phyloP scores from a whole-genome alignment of 1,140 invertebrate species.

The Stegodyphus dumicola region DNA sequence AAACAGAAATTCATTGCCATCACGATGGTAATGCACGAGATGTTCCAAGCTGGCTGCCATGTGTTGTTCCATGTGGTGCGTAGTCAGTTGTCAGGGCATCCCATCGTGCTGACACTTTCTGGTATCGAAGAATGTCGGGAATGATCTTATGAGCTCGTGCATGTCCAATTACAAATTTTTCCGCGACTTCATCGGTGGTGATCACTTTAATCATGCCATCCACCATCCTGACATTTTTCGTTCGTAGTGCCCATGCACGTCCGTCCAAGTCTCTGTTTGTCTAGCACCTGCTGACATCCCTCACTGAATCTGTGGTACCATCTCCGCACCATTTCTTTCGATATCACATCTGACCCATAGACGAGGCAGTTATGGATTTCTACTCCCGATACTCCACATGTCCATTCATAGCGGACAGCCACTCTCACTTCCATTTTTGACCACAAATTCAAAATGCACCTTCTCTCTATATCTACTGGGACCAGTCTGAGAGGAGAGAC shows the following conservation, averaged over 20 bases:
- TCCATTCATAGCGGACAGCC: no score
- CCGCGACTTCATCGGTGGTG: background rate
- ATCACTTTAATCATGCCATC: slow-evolving; percentile 15
- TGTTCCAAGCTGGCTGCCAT: background rate
- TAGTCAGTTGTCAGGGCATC: background rate
- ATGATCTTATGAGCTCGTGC: slow-evolving; percentile 12
- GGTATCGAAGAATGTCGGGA: background rate
- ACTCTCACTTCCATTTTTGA: background rate
- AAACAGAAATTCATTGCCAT: slow-evolving; percentile 18
- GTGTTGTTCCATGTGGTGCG: slow-evolving; percentile 1
- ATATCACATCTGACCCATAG: no score
- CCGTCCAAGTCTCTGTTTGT: background rate
- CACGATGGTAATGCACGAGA: slow-evolving; percentile 8
- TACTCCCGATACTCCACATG: no score
- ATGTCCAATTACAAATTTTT: slow-evolving; percentile 11
- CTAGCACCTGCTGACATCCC: no score
- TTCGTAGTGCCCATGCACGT: background rate
- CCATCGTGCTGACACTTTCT: slow-evolving; percentile 1
- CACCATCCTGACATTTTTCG: slow-evolving; percentile 10
- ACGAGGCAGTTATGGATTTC: no score
- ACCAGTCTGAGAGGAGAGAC: background rate
- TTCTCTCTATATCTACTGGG: background rate
- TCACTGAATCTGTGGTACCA: no score
- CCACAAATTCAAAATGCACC: background rate
- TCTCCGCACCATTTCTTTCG: no score